Conservation (phyloP, 2,113 vertebrate genomes). For the Hepsetus odoe region DNA sequence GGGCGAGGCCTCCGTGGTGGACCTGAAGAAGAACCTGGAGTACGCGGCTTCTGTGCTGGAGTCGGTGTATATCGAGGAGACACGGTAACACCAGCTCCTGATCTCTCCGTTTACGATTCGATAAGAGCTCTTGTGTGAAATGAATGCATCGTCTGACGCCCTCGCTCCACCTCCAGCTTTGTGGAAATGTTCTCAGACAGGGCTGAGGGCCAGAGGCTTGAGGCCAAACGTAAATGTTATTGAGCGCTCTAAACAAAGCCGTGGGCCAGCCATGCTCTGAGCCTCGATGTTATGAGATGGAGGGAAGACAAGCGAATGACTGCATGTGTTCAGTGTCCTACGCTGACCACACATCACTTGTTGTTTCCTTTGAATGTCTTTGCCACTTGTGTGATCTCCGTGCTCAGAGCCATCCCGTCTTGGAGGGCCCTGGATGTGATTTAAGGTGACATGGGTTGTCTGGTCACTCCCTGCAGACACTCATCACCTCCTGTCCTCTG, state of each 20-base stretch:
- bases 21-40: constrained; percentile 95
- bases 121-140: background rate
- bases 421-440: constrained; percentile 18
- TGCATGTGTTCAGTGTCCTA: background rate
- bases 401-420: constrained; percentile 15
- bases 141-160: background rate
- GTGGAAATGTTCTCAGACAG: background rate
- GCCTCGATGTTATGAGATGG: constrained; percentile 13
- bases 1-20: constrained; percentile 87
- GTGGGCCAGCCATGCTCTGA: constrained; percentile 3
- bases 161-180: background rate
- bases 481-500: background rate
- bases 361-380: constrained; percentile 4
- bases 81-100: constrained; percentile 72
- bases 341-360: background rate
- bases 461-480: constrained; percentile 17
- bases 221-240: constrained; percentile 20
- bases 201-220: background rate
- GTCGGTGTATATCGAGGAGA: constrained; percentile 90
- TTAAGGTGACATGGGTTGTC: constrained; percentile 27
- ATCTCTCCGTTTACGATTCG: background rate
- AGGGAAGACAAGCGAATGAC: constrained; percentile 1
- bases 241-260: constrained; percentile 7
- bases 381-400: background rate
- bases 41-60: constrained; percentile 91